These are phyloP conservation scores for Microtus oregoni DNA, from an alignment of 2,113 vertebrate species.

Conservation along the genomic window DNA sequence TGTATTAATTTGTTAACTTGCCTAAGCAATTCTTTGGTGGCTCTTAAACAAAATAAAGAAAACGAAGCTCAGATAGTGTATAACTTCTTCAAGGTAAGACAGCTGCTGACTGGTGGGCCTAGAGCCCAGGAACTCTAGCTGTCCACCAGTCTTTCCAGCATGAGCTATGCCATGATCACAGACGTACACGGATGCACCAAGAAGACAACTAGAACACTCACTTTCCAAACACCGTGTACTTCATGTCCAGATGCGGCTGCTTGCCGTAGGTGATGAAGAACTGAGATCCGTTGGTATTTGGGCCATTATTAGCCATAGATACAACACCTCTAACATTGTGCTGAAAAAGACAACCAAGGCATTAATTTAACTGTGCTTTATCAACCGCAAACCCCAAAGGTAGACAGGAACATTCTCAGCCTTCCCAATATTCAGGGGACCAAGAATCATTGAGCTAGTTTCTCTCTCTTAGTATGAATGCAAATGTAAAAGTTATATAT, in stretches of 20 bases:
- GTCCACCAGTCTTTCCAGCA: background rate
- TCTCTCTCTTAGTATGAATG: background rate
- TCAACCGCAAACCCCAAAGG: background rate
- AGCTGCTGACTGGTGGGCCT: background rate
- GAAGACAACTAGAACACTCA: slow-evolving; percentile 83
- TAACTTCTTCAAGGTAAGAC: slow-evolving; percentile 29
- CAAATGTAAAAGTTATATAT: background rate
- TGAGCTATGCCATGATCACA: background rate
- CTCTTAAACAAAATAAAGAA: slow-evolving; percentile 29
- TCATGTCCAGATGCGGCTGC: slow-evolving; percentile 98
- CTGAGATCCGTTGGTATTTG: slow-evolving; percentile 97
- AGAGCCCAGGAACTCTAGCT: background rate
- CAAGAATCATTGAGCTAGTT: background rate
- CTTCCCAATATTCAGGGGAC: background rate
- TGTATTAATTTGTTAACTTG: too few species aligned
- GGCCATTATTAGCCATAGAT: slow-evolving; percentile 98
- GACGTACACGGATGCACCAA: background rate
- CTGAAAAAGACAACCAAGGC: slow-evolving; percentile 84
- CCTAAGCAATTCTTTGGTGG: background rate
- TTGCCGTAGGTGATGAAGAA: slow-evolving; percentile 99
- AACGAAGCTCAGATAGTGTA: background rate
- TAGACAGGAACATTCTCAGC: background rate
- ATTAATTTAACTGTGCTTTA: background rate
- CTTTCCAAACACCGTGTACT: slow-evolving; percentile 97
- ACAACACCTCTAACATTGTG: slow-evolving; percentile 97